Conservation (phyloP, 2,797 vertebrate species). For the Hapalemur alaotrensis region DNA sequence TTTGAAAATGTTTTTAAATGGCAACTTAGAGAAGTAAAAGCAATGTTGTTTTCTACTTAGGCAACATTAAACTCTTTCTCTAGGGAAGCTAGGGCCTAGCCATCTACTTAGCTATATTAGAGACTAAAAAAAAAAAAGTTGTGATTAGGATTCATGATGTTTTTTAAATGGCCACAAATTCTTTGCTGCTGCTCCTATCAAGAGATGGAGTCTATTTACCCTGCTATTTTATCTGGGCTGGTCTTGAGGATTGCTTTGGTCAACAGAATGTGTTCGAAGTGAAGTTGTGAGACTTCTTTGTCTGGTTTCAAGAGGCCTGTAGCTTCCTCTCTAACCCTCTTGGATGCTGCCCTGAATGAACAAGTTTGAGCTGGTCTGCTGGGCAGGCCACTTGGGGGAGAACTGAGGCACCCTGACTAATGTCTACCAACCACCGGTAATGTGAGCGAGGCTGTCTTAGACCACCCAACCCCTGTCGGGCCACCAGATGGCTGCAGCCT, state of each 20-base stretch:
- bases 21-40: background rate
- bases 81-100: background rate
- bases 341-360: background rate
- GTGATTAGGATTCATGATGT: background rate
- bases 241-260: background rate
- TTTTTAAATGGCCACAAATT: background rate
- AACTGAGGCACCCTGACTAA: background rate
- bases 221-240: background rate
- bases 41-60: background rate
- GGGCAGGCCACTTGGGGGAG: background rate
- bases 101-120: background rate
- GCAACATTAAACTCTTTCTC: background rate
- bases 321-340: background rate
- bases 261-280: background rate
- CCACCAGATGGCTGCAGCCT: background rate
- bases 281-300: background rate
- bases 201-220: background rate
- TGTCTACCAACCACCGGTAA: background rate
- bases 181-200: background rate
- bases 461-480: background rate
- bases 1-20: conserved; percentile 33
- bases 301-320: background rate
- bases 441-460: background rate
- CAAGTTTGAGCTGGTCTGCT: background rate
- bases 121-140: background rate